phyloP scores from a whole-genome alignment of 2,797 vertebrate species.

The Cyclura pinguis region DNA sequence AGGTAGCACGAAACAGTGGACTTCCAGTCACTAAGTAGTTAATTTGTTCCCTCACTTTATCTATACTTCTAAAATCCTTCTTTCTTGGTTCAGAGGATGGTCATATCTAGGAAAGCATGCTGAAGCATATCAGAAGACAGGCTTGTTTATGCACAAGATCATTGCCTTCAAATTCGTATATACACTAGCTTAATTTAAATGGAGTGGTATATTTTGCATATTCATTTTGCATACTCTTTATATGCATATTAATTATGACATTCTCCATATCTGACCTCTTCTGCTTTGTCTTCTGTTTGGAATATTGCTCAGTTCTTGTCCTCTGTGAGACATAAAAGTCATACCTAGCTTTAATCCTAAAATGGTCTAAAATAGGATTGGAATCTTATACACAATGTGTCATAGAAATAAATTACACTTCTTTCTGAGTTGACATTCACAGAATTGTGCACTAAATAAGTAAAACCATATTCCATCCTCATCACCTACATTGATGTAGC shows the following conservation, averaged over 20 bases:
- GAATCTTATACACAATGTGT: neutral
- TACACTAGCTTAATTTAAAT: neutral
- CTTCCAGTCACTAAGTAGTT: neutral
- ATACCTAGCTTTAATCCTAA: neutral
- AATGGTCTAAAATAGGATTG: neutral
- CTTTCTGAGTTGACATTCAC: neutral
- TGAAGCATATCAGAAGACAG: neutral
- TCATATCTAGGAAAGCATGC: neutral
- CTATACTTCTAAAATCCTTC: neutral
- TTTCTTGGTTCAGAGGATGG: neutral
- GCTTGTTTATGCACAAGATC: neutral
- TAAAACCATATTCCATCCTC: neutral
- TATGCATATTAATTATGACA: too few species aligned
- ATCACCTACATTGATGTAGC: neutral
- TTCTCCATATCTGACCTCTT: neutral
- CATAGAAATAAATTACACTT: neutral
- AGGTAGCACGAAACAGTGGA: neutral
- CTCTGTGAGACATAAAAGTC: neutral
- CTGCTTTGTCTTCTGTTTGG: neutral
- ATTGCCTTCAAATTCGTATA: neutral
- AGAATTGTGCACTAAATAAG: neutral
- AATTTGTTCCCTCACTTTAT: neutral
- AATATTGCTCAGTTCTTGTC: neutral
- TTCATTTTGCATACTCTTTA: neutral
- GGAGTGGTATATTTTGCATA: neutral